Evolutionary conservation across 2,888 invertebrate genomes (phyloP), one percentile per base, ranked within the genome.

Genomic region (Molanna angustata): DNA sequence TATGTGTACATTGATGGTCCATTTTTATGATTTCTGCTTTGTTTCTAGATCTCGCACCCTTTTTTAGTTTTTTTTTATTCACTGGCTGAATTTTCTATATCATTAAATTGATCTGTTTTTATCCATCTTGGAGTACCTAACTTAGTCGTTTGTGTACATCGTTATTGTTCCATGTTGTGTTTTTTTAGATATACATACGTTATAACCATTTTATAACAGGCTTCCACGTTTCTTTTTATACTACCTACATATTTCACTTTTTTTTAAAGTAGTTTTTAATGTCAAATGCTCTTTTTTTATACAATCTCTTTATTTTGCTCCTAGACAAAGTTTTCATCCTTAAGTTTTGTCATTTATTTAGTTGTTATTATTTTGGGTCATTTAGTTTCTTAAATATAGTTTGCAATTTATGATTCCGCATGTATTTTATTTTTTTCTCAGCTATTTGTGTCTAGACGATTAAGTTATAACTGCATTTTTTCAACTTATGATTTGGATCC

Each of bases 341-440:
- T n/a, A n/a, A n/a, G 6, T 35, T 35, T 35, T 14, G 11, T 35
- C 13, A 35, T 7, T 14, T 35, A 4, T 41, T 2, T 6, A 18
- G 3, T 44, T 18, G 4, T 44, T 17, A n/a, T 33, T 9, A 31
- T 43, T 19, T 43, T 37, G 37, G 6, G n/a, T n/a, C n/a, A n/a
- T 35, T 42, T 43, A 21, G 9, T 43, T 21, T 43, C 22, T 22
- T 43, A 14, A 3, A 16, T 7, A 27, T 22, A 22, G 4, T 33
- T 33, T 33, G 11, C 14, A 6, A 33, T 33, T 33, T 33, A 35
- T 37, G 17, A 6, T 17, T 11, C 18, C 18, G 16, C 18, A 17
- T 4, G 16, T 16, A 4, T 37, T 37, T 11, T 35, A 14, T 35
- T 35, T 35, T 13, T 7, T 7, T 27, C 27, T 7, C 27, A 7